phyloP scores from a whole-genome alignment of 2,113 vertebrate species.

The Perognathus longimembris region DNA sequence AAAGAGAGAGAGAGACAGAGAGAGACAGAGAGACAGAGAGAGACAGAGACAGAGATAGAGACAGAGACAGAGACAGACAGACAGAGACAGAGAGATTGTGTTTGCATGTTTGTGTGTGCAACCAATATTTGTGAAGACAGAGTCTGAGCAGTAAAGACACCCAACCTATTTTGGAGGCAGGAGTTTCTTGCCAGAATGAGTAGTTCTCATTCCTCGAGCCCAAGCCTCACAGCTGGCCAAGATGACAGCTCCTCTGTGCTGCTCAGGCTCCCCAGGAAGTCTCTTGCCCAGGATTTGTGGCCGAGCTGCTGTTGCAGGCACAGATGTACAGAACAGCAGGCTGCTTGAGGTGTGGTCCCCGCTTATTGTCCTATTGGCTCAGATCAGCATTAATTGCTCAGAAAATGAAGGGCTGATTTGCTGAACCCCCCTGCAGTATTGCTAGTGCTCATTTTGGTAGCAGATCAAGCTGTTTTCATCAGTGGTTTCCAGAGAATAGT shows the following conservation, averaged over 20 bases:
- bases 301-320: not conserved
- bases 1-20: too few relatives aligned
- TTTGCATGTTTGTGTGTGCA: too few relatives aligned
- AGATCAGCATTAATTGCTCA: conserved; percentile 63
- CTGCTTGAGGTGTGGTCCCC: not conserved
- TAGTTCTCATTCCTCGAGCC: not conserved
- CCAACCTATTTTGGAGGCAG: not conserved
- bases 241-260: not conserved
- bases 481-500: not conserved
- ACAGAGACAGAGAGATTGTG: too few relatives aligned
- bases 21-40: too few relatives aligned
- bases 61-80: too few relatives aligned
- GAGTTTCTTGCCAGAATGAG: conserved; percentile 51
- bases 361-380: not conserved
- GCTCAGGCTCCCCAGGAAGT: not conserved
- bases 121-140: not conserved
- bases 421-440: conserved; percentile 46
- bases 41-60: too few relatives aligned
- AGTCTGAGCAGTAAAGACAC: not conserved
- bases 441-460: conserved; percentile 29
- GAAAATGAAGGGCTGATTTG: conserved; percentile 55
- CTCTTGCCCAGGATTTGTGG: not conserved
- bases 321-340: not conserved
- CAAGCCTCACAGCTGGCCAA: not conserved
- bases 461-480: conserved; percentile 4